Evolutionary conservation across 2,797 vertebrate species (phyloP).

Genomic region (Falco naumanni): DNA sequence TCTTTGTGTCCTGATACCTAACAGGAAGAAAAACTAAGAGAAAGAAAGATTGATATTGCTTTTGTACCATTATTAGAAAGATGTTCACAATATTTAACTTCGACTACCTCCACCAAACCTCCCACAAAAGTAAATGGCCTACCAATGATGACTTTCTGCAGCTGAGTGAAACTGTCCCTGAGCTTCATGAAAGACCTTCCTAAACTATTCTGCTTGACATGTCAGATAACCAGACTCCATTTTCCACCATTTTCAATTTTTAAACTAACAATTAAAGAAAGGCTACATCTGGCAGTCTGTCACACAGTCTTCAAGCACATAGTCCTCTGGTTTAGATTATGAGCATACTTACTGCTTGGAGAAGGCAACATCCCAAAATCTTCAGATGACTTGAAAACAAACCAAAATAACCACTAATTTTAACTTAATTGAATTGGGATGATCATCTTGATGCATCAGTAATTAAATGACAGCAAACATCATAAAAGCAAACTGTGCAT

Average conservation of each 20-base stretch:
- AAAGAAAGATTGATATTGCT: neutral
- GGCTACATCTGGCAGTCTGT: neutral
- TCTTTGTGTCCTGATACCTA: neutral
- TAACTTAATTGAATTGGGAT: neutral
- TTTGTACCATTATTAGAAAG: neutral
- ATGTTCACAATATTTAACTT: neutral
- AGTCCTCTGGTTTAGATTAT: neutral
- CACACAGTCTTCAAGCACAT: neutral
- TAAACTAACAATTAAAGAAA: neutral
- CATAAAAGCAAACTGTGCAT: conserved; percentile 53
- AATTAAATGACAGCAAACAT: conserved; percentile 44
- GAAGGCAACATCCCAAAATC: neutral
- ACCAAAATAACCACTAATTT: neutral
- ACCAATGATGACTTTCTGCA: neutral
- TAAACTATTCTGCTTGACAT: neutral
- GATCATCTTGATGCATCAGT: conserved; percentile 12
- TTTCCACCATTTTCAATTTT: neutral
- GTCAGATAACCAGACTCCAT: neutral
- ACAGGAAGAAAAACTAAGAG: neutral
- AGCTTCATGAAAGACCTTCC: neutral
- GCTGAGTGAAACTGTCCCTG: neutral
- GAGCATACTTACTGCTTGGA: neutral
- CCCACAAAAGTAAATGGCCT: neutral
- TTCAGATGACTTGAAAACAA: neutral
- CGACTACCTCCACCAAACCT: neutral